Evolutionary conservation across 2,113 vertebrate species (phyloP), one percentile per base, ranked within the genome.

Genomic region (Symphodus melops): DNA sequence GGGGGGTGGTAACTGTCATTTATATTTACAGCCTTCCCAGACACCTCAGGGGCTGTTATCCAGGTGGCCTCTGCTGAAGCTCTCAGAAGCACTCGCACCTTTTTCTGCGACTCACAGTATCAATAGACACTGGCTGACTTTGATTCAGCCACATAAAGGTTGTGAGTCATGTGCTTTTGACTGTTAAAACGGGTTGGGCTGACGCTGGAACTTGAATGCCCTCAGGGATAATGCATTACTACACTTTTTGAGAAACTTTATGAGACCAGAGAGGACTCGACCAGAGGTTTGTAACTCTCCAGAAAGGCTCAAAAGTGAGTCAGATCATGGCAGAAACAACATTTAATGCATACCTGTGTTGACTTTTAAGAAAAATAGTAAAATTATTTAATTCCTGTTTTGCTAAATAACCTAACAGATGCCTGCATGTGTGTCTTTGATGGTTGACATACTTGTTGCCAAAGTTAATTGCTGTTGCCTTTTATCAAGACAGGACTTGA

Each of bases 141-240:
- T 93, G 92, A 93, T 94, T 91, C 88, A 84, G 92, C 83, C 89
- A 86, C 89, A 91, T 81, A 86, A 84, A 88, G 85, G 72, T 76
- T 87, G 85, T 91, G 89, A 91, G 89, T 92, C 91, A 92, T 89
- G 85, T 82, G 86, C 83, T 86, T 89, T 89, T 78, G 79, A 89
- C 91, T 92, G 90, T 91, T 88, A 79, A 88, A 92, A 92, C 73
- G 64, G 88, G 90, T 88, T 79, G 72, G 87, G 88, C 72, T 81
- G 87, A 90, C 20, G 92, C 85, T 92, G 86, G 84, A 87, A 93
- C 92, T 93, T 87, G 92, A 93, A 94, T 81, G 82, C 88, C 93
- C 91, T 75, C 42, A 12, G 92, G 92, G 65, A 70, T 37, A 77
- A 89, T 86, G 86, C 87, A 91, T 88, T 86, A 88, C 80, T 89